These are phyloP conservation scores for Indicator indicator DNA, from an alignment of 2,113 vertebrate genomes.

Conservation along the genomic window DNA sequence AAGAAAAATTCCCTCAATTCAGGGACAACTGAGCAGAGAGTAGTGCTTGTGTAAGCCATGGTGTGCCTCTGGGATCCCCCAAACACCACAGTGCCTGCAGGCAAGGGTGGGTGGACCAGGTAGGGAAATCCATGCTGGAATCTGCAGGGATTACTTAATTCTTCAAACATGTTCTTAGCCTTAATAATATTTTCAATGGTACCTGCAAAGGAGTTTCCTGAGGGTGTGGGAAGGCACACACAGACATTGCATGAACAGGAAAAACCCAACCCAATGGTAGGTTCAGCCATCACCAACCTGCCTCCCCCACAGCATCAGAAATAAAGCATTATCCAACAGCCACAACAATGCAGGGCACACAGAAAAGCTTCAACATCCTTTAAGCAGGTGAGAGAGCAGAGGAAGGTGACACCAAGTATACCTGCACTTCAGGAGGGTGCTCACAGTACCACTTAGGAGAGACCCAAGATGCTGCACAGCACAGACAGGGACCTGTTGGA, in stretches of 20 bases:
- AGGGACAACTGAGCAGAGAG: background rate
- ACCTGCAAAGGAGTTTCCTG: background rate
- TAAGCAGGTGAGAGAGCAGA: background rate
- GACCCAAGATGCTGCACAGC: accelerated
- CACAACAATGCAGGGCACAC: background rate
- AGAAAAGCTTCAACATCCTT: background rate
- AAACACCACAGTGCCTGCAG: background rate
- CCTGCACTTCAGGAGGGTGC: background rate
- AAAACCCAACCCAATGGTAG: background rate
- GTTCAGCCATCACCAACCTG: background rate
- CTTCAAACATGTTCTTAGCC: background rate
- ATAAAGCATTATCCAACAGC: background rate
- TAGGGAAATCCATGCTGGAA: background rate
- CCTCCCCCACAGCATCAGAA: background rate
- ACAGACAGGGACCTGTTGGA: background rate
- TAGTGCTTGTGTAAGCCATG: background rate
- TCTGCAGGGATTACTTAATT: background rate
- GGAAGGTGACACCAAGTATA: accelerated
- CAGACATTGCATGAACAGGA: background rate
- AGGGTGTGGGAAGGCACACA: background rate
- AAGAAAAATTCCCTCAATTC: background rate
- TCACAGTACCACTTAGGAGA: no score
- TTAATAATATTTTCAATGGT: background rate
- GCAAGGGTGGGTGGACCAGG: background rate
- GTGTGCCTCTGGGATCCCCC: background rate